Percentiles rank a stretch among this genome's conserved stretches.
Evolutionary conservation across 2,888 invertebrate genomes (phyloP).

Genomic region (Drosophila robusta): DNA sequence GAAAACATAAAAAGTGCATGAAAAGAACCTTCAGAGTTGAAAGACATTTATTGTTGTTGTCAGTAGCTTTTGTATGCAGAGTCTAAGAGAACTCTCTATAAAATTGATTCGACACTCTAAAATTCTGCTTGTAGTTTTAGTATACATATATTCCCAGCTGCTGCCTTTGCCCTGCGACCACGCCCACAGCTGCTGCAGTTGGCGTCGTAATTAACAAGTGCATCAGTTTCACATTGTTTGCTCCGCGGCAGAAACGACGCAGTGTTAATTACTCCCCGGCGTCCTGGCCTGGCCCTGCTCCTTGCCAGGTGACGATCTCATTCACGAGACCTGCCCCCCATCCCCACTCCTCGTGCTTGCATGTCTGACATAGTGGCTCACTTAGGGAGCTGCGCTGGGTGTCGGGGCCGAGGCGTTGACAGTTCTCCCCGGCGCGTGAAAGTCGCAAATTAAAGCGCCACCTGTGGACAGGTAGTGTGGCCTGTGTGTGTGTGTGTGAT

Average conservation of each 20-base stretch:
- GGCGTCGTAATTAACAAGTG: conserved; percentile 68
- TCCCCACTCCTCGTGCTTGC: conserved; percentile 14
- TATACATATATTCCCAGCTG: not conserved
- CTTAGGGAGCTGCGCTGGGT: conserved; percentile 47
- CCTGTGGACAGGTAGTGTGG: conserved; percentile 58
- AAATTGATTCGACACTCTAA: too few species aligned
- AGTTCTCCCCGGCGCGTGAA: conserved; percentile 58
- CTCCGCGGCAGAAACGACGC: conserved; percentile 64
- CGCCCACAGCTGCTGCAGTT: conserved; percentile 47
- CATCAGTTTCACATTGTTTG: conserved; percentile 68
- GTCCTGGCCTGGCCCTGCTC: conserved; percentile 15
- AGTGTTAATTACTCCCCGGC: conserved; percentile 76
- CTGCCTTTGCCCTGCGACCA: conserved; percentile 22
- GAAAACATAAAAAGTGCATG: too few species aligned
- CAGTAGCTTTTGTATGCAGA: too few species aligned
- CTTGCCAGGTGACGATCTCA: conserved; percentile 15
- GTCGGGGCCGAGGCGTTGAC: conserved; percentile 39
- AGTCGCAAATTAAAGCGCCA: conserved; percentile 73
- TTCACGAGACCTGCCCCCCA: too few species aligned
- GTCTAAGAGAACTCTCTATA: too few species aligned
- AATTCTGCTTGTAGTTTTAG: too few species aligned
- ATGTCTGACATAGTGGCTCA: conserved; percentile 74
- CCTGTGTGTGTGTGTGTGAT: conserved; percentile 28
- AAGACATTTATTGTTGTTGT: too few species aligned
- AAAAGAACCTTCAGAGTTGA: too few species aligned